phyloP scores from a whole-genome alignment of 2,797 vertebrate genomes.

The Megalops cyprinoides region DNA sequence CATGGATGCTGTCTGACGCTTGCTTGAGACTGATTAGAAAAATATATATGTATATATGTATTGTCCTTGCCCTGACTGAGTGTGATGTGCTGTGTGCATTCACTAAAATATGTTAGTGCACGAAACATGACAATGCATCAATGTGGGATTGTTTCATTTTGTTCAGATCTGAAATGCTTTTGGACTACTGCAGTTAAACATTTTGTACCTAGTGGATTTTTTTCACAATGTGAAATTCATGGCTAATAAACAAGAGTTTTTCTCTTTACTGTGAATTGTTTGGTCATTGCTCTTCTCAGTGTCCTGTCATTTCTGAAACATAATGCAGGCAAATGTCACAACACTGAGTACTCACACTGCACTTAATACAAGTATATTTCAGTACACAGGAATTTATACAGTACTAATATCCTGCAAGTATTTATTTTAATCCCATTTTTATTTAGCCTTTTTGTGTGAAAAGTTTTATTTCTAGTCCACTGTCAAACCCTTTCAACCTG shows the following conservation, averaged over 20 bases:
- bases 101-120: conserved; percentile 42
- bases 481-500: too few relatives aligned
- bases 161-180: conserved; percentile 17
- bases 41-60: conserved; percentile 71
- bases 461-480: too few relatives aligned
- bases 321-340: too few relatives aligned
- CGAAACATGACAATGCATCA: conserved; percentile 14
- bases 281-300: neutral
- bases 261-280: conserved; percentile 53
- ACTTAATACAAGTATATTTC: too few relatives aligned
- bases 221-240: conserved; percentile 81
- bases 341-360: too few relatives aligned
- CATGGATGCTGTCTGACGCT: conserved; percentile 74
- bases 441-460: too few relatives aligned
- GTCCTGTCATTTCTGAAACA: too few relatives aligned
- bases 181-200: conserved; percentile 60
- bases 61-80: conserved; percentile 59
- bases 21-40: conserved; percentile 76
- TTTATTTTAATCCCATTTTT: too few relatives aligned
- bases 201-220: conserved; percentile 75
- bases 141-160: conserved; percentile 23
- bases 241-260: conserved; percentile 80
- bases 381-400: too few relatives aligned
- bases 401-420: too few relatives aligned
- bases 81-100: conserved; percentile 48